Percentiles rank a stretch among this genome's conserved stretches.
phyloP scores from a whole-genome alignment of 2,797 vertebrate species.

The Myotis pilosus region DNA sequence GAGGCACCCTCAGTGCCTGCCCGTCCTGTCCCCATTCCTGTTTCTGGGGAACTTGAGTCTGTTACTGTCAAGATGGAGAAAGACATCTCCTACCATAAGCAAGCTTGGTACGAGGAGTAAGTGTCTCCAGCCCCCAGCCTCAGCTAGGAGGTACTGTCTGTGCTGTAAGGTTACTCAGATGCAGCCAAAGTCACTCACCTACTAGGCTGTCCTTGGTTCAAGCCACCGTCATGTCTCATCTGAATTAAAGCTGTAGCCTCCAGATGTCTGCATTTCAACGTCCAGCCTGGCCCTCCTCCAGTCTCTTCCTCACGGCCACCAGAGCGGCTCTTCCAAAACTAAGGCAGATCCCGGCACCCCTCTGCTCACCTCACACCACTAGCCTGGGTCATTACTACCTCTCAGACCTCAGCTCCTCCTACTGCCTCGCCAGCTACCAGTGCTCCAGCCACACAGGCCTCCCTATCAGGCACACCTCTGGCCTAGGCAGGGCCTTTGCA shows the following conservation, averaged over 20 bases:
- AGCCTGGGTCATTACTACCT: no score
- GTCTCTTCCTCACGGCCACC: not conserved
- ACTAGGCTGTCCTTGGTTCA: not conserved
- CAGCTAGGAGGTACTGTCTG: not conserved
- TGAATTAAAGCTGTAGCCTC: not conserved
- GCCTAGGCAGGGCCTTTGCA: not conserved
- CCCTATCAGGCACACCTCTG: no score
- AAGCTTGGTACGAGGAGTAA: no score
- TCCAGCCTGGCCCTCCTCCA: not conserved
- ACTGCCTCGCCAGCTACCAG: not conserved
- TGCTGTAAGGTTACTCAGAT: accelerated
- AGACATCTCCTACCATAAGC: not conserved
- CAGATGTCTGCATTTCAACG: not conserved
- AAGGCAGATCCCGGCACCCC: not conserved
- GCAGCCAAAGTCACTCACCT: not conserved
- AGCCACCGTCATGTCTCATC: not conserved
- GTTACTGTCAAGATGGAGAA: not conserved
- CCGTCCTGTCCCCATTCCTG: accelerated
- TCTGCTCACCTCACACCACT: not conserved
- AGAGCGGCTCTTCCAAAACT: not conserved
- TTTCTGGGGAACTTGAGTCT: not conserved
- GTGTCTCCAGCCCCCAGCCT: not conserved
- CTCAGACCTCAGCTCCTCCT: not conserved
- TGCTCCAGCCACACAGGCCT: not conserved
- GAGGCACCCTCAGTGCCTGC: not conserved